Conservation (phyloP, 2,888 invertebrate genomes). For the Tipula confusa region DNA sequence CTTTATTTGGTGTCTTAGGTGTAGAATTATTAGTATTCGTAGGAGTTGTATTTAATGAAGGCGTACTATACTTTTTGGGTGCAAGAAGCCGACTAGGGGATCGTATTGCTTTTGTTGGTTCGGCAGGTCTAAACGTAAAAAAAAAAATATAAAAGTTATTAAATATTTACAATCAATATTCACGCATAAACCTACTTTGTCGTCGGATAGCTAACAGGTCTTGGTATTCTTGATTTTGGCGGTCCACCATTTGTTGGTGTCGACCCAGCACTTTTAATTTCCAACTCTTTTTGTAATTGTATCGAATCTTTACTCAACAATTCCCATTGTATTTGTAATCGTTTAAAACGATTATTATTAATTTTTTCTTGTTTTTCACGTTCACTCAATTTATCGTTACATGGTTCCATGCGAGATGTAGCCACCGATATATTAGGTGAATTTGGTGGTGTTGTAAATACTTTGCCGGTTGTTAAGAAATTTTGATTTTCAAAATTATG, state of each 20-base stretch:
- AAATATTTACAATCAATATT: neutral
- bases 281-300: slow-evolving; percentile 47
- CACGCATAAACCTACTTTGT: slow-evolving; percentile 44
- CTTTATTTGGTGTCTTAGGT: slow-evolving; percentile 33
- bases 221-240: slow-evolving; percentile 47
- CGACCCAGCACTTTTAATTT: slow-evolving; percentile 47
- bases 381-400: slow-evolving; percentile 34
- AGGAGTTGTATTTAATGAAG: slow-evolving; percentile 34
- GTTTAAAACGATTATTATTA: slow-evolving; percentile 49
- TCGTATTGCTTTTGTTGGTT: slow-evolving; percentile 43
- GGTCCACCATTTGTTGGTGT: slow-evolving; percentile 48
- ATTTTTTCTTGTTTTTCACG: slow-evolving; percentile 46
- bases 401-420: neutral
- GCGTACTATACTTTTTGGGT: slow-evolving; percentile 48
- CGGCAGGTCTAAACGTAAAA: slow-evolving; percentile 34
- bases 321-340: slow-evolving; percentile 51
- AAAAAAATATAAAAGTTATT: slow-evolving; percentile 32
- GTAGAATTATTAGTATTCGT: slow-evolving; percentile 31
- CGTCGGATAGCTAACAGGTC: slow-evolving; percentile 50
- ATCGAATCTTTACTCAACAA: slow-evolving; percentile 49
- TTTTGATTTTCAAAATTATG: slow-evolving; percentile 30
- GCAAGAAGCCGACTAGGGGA: slow-evolving; percentile 49
- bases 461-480: slow-evolving; percentile 38
- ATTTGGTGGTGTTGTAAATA: slow-evolving; percentile 64
- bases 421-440: slow-evolving; percentile 66